Percentiles rank a stretch among this genome's conserved stretches.
Evolutionary conservation across 2,888 invertebrate genomes (phyloP).

Genomic region (Erebia ligea): DNA sequence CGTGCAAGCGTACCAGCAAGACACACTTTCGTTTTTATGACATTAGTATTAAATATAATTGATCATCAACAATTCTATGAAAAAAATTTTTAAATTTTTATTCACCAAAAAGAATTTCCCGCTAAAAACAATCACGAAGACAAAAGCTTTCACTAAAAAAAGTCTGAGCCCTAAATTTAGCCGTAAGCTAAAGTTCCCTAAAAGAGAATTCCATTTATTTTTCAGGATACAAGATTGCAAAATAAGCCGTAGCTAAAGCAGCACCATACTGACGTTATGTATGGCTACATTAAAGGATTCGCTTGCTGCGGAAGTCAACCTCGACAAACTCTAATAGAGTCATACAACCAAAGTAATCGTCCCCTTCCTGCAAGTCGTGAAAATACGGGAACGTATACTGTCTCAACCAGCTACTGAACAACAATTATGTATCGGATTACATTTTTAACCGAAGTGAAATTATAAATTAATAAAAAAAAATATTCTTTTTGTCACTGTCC

Average conservation of each 20-base stretch:
- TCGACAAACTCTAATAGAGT: constrained; percentile 41
- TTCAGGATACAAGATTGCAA: constrained; percentile 22
- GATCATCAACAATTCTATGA: too few relatives aligned
- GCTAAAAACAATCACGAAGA: not conserved
- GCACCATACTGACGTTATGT: constrained; percentile 26
- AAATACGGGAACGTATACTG: constrained; percentile 26
- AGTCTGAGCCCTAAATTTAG: not conserved
- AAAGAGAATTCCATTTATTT: constrained; percentile 29
- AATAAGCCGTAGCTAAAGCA: constrained; percentile 28
- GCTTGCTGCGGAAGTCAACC: constrained; percentile 39
- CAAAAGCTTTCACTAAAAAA: constrained; percentile 10
- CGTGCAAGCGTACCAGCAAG: too few relatives aligned
- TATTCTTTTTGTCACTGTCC: too few relatives aligned
- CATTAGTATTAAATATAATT: too few relatives aligned
- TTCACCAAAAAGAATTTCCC: not conserved
- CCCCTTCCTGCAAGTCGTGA: constrained; percentile 30
- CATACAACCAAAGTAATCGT: constrained; percentile 42
- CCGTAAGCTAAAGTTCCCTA: constrained; percentile 16
- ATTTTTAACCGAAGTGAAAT: too few relatives aligned
- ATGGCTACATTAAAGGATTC: constrained; percentile 39
- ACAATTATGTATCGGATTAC: not conserved
- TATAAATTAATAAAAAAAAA: too few relatives aligned
- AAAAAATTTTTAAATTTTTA: too few relatives aligned
- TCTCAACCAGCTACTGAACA: not conserved
- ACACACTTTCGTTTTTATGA: too few relatives aligned